Conservation (phyloP, 1,140 invertebrate genomes). For the Phymorhynchus buccinoides region DNA sequence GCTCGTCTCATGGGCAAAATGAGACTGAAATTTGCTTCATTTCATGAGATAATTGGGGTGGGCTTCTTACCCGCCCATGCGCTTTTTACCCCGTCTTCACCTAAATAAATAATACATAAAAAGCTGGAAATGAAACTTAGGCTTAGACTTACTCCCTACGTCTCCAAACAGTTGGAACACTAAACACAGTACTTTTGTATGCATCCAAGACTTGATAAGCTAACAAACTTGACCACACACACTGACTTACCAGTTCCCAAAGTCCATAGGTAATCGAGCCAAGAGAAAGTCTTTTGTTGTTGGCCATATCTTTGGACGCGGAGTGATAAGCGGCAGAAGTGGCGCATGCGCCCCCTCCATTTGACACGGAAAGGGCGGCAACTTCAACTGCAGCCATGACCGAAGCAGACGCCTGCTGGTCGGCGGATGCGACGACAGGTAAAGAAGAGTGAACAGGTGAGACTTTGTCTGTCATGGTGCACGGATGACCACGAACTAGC, state of each 20-base stretch:
- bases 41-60: too few species aligned
- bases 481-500: background rate
- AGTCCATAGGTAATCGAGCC: conserved; percentile 11
- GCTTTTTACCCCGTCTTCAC: too few species aligned
- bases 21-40: too few species aligned
- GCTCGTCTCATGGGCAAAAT: too few species aligned
- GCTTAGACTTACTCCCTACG: too few species aligned
- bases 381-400: background rate
- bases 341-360: conserved; percentile 26
- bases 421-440: background rate
- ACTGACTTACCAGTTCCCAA: conserved; percentile 20
- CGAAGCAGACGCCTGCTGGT: background rate
- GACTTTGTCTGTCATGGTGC: background rate
- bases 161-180: background rate
- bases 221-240: background rate
- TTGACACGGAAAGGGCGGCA: background rate
- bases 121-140: background rate
- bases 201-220: background rate
- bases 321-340: background rate
- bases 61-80: too few species aligned
- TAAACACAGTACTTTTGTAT: background rate
- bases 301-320: background rate
- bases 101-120: too few species aligned
- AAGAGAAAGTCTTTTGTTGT: conserved; percentile 2
- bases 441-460: background rate